Conservation (phyloP, 35 echinoderm and acorn worm genomes). For the Diadema setosum region DNA sequence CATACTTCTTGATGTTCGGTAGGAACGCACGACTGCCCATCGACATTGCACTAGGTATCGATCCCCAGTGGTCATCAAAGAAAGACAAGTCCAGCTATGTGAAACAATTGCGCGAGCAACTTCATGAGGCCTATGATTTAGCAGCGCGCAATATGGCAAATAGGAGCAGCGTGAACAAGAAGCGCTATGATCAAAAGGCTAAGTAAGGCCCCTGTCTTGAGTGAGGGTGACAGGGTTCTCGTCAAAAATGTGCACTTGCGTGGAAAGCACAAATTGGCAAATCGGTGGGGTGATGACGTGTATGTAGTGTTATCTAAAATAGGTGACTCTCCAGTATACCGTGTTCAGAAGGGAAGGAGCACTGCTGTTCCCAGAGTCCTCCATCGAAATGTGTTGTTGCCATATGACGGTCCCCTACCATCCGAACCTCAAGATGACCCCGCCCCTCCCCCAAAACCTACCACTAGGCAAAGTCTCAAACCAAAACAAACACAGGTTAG, state of each 20-base stretch:
- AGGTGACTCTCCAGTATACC: not conserved
- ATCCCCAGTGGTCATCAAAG: not conserved
- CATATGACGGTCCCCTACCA: not conserved
- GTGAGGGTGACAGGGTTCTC: not conserved
- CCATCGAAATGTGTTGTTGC: not conserved
- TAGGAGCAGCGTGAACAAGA: not conserved
- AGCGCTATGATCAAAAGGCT: not conserved
- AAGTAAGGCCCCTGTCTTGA: not conserved
- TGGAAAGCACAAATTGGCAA: conserved; percentile 19
- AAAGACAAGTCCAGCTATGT: not conserved
- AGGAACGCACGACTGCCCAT: conserved; percentile 14
- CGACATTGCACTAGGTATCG: not conserved
- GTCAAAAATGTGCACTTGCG: conserved; percentile 32
- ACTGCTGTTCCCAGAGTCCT: not conserved
- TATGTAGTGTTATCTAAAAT: not conserved
- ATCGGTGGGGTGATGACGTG: not conserved
- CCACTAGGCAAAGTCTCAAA: too few species aligned
- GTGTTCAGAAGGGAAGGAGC: not conserved
- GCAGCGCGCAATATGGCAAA: not conserved
- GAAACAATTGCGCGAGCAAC: not conserved
- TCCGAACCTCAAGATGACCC: not conserved
- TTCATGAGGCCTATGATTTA: not conserved
- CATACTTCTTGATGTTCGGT: conserved; percentile 37
- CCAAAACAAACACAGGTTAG: too few species aligned
- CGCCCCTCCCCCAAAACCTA: not conserved